These are phyloP conservation scores for Buceros bicornis DNA, from an alignment of 2,797 vertebrate species.

Conservation along the genomic window DNA sequence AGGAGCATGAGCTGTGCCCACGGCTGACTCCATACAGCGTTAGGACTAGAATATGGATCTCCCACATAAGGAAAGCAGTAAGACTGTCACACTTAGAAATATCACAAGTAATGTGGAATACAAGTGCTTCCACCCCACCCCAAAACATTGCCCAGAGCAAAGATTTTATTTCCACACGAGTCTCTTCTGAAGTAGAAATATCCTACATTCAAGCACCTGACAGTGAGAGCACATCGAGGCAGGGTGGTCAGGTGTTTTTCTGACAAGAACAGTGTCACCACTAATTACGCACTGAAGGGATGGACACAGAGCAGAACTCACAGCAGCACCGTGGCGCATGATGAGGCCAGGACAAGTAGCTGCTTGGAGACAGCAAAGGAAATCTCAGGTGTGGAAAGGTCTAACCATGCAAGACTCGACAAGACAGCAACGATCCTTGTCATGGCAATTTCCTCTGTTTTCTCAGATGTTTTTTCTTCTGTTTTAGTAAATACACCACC, in stretches of 20 bases:
- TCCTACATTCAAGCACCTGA: neutral
- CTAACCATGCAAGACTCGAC: neutral
- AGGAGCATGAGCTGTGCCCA: neutral
- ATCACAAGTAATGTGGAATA: neutral
- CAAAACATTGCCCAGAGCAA: neutral
- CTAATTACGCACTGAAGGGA: neutral
- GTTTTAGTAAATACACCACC: neutral
- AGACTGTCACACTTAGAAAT: neutral
- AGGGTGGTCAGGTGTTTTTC: neutral
- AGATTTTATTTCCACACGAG: neutral
- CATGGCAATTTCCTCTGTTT: neutral
- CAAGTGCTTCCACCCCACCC: neutral
- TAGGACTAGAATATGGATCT: neutral
- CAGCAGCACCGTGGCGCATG: neutral
- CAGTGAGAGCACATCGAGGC: neutral
- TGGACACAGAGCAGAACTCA: neutral
- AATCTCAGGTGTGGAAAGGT: neutral
- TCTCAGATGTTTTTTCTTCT: neutral
- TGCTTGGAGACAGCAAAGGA: neutral
- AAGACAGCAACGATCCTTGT: rapidly evolving
- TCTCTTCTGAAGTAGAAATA: neutral
- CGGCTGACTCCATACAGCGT: neutral
- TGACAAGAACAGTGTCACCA: rapidly evolving
- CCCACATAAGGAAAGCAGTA: neutral
- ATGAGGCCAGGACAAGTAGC: neutral